Evolutionary conservation across 2,888 invertebrate genomes (phyloP).

Genomic region (Scaptomyza reducta): DNA sequence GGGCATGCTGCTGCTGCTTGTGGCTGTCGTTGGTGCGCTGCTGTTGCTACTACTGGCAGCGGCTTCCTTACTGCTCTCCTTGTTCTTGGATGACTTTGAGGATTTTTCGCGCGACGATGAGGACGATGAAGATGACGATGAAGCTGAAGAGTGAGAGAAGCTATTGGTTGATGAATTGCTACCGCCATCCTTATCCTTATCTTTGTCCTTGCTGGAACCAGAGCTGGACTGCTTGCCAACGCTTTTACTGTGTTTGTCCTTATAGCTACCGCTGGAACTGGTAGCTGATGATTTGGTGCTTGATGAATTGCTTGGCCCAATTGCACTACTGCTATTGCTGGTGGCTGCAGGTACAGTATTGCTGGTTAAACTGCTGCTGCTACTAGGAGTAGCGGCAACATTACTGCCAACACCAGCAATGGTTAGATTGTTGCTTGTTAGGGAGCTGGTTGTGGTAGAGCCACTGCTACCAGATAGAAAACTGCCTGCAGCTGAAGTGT

Average conservation of each 20-base stretch:
- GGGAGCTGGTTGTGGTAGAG: constrained; percentile 16
- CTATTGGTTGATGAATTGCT: constrained; percentile 56
- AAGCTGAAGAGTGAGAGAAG: constrained; percentile 60
- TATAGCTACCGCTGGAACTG: constrained; percentile 79
- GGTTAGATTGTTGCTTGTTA: constrained; percentile 28
- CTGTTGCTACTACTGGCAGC: constrained; percentile 26
- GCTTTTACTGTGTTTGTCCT: constrained; percentile 84
- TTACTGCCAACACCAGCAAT: constrained; percentile 50
- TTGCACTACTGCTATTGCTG: constrained; percentile 12
- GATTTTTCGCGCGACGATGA: constrained; percentile 83
- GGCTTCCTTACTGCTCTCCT: constrained; percentile 64
- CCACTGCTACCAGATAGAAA: constrained; percentile 32
- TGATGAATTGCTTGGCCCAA: constrained; percentile 31
- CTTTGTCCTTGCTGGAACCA: constrained; percentile 83
- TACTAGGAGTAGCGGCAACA: constrained; percentile 37
- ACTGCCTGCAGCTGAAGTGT: constrained; percentile 33
- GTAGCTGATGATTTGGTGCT: constrained; percentile 45
- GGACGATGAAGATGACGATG: constrained; percentile 80
- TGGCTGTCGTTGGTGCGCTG: constrained; percentile 31
- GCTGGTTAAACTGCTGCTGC: constrained; percentile 29
- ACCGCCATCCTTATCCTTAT: constrained; percentile 79
- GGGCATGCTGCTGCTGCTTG: constrained; percentile 32
- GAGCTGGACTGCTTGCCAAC: constrained; percentile 78
- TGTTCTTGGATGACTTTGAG: constrained; percentile 83
- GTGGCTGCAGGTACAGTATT: constrained; percentile 22